Evolutionary conservation across 2,888 invertebrate species (phyloP).

Genomic region (Prosopocoilus inquinatus): DNA sequence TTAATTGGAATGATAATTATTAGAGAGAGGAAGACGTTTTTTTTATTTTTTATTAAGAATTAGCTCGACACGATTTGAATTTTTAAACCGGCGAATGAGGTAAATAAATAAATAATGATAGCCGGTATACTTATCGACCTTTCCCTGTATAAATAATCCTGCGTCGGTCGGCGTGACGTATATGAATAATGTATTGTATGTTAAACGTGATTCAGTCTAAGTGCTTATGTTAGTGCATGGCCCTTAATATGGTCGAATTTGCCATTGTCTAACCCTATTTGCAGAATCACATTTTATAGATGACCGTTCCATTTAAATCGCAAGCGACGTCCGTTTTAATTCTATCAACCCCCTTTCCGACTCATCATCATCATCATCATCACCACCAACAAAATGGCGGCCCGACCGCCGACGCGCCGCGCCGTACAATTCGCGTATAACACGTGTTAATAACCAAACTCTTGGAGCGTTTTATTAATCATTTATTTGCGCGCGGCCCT

Average conservation of each 20-base stretch:
- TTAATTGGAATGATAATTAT: too few species aligned
- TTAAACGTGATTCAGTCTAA: conserved; percentile 25
- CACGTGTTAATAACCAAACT: too few species aligned
- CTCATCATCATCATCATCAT: neutral
- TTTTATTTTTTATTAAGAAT: too few species aligned
- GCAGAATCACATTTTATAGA: conserved; percentile 14
- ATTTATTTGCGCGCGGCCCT: too few species aligned
- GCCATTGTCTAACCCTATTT: conserved; percentile 10
- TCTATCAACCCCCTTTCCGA: conserved; percentile 4
- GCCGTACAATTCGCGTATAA: neutral
- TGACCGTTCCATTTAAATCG: conserved; percentile 17
- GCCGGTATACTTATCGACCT: conserved; percentile 10
- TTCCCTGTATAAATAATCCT: conserved; percentile 14
- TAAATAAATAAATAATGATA: conserved; percentile 1
- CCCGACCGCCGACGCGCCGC: too few species aligned
- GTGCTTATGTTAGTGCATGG: conserved; percentile 20
- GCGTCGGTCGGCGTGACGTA: conserved; percentile 10
- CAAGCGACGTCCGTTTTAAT: conserved; percentile 17
- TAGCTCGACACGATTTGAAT: too few species aligned
- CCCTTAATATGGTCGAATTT: conserved; percentile 20
- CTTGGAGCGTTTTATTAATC: too few species aligned
- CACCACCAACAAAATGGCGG: too few species aligned
- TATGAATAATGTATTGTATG: conserved; percentile 24
- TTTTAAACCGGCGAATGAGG: too few species aligned
- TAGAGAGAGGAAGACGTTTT: too few species aligned